Evolutionary conservation across 2,113 vertebrate species (phyloP).

Genomic region (Rallus limicola): DNA sequence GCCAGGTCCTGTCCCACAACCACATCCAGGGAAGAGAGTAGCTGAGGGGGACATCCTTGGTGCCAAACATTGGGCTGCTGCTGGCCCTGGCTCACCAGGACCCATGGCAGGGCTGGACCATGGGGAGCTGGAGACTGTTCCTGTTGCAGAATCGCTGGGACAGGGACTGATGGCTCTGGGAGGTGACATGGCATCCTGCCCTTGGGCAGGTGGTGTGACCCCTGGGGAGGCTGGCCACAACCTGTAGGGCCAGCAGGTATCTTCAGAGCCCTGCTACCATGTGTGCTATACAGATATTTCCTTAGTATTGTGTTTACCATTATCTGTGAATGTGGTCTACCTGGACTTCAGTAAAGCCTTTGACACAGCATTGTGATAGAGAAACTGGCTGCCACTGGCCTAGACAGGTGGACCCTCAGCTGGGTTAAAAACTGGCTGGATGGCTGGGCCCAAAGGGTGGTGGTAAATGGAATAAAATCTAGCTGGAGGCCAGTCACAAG

Average conservation of each 20-base stretch:
- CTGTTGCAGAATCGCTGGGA: rapidly evolving
- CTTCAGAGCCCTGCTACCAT: not conserved
- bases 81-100: not conserved
- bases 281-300: not conserved
- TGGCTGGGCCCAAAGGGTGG: no score
- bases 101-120: not conserved
- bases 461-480: no score
- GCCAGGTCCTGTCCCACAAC: rapidly evolving
- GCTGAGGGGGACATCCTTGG: not conserved
- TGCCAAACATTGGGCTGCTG: not conserved
- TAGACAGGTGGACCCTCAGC: no score
- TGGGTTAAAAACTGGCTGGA: no score
- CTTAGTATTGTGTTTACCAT: not conserved
- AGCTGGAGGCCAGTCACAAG: no score
- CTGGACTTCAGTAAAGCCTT: no score
- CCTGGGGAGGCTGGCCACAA: rapidly evolving
- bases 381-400: no score
- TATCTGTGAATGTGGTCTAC: no score
- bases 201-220: not conserved
- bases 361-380: no score
- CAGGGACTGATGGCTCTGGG: rapidly evolving
- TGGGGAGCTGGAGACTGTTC: not conserved
- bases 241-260: not conserved
- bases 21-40: not conserved
- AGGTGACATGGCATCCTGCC: not conserved